Evolutionary conservation across 2,797 vertebrate genomes (phyloP).

Genomic region (Nothura maculosa): DNA sequence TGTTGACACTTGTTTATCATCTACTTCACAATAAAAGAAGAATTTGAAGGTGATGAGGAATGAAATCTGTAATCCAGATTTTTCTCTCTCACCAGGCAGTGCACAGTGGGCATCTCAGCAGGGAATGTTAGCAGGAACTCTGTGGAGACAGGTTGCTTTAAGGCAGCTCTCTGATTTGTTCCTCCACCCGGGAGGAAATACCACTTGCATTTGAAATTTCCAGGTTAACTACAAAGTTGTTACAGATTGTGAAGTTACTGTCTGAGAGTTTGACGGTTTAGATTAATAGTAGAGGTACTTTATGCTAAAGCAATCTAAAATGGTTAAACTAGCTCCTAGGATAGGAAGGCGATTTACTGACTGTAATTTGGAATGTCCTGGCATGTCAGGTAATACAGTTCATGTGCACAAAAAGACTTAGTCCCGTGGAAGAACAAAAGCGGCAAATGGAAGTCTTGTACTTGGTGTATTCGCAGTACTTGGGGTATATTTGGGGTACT

Average conservation of each 20-base stretch:
- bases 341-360: conserved; percentile 54
- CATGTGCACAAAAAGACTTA: background rate
- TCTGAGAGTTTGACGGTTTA: conserved; percentile 5
- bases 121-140: background rate
- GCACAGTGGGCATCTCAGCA: accelerated
- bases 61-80: background rate
- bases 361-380: conserved; percentile 23
- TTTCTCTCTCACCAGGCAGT: background rate
- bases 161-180: background rate
- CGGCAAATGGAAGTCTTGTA: background rate
- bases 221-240: background rate
- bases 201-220: background rate
- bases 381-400: conserved; percentile 39
- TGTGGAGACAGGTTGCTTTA: background rate
- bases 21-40: background rate
- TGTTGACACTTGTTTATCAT: background rate
- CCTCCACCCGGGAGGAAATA: accelerated
- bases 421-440: conserved; percentile 16
- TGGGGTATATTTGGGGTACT: no score
- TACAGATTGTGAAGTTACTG: conserved; percentile 5
- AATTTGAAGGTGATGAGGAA: background rate
- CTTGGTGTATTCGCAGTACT: background rate
- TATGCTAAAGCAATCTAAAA: conserved; percentile 23
- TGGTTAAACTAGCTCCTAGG: conserved; percentile 47
- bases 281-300: conserved; percentile 33